phyloP scores from a whole-genome alignment of 1,140 invertebrate genomes.

The Pomacea maculata region DNA sequence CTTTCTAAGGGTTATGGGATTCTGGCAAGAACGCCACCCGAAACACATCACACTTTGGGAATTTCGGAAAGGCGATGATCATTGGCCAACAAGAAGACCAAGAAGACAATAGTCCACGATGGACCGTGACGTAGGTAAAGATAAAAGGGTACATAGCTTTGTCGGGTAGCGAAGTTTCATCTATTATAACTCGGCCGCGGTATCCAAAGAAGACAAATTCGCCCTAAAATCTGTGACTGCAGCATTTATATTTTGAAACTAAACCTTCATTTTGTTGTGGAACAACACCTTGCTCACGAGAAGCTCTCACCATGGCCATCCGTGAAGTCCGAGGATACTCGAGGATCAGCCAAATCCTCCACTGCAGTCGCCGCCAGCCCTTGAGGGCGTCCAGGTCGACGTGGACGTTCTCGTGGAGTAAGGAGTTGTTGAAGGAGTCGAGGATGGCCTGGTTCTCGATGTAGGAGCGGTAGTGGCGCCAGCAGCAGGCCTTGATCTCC shows the following conservation, averaged over 20 bases:
- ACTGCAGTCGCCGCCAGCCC: slow-evolving; percentile 55
- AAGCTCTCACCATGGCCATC: slow-evolving; percentile 52
- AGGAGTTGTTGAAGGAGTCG: slow-evolving; percentile 56
- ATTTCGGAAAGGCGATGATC: too few relatives aligned
- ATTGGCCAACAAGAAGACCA: too few relatives aligned
- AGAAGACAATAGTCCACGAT: too few relatives aligned
- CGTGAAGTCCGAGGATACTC: slow-evolving; percentile 57
- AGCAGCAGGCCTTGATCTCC: slow-evolving; percentile 61
- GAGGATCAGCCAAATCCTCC: slow-evolving; percentile 57
- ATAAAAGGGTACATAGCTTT: too few relatives aligned
- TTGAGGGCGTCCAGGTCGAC: slow-evolving; percentile 44
- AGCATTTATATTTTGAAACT: too few relatives aligned
- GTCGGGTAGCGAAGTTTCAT: background rate
- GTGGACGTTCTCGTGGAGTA: slow-evolving; percentile 48
- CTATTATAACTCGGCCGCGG: background rate
- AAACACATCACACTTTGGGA: too few relatives aligned
- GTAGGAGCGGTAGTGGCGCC: slow-evolving; percentile 58
- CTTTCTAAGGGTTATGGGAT: too few relatives aligned
- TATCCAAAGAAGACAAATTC: background rate
- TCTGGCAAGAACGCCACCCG: too few relatives aligned
- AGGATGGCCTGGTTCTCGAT: slow-evolving; percentile 61
- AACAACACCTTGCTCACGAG: background rate
- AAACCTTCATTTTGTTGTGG: background rate
- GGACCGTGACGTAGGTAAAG: too few relatives aligned
- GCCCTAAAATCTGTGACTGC: background rate